A percentile compares a stretch with the other conserved stretches of the same genome.
Evolutionary conservation across 2,113 vertebrate genomes (phyloP).

Genomic region (Oryctolagus cuniculus): mOryCun1.1 NC_091440.1:80914501-80915000

Average conservation of each 20-base stretch:
- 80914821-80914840: neutral
- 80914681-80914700: neutral
- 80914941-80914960: neutral
- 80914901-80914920: neutral
- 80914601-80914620: neutral
- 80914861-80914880: neutral
- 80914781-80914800: neutral
- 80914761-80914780: neutral
- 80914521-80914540: neutral
- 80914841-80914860: neutral
- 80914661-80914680: neutral
- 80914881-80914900: neutral
- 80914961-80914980: neutral
- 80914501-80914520: neutral
- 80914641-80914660: neutral
- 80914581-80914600: neutral
- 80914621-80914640: neutral
- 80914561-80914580: neutral
- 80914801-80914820: neutral
- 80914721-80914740: neutral
- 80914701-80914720: neutral
- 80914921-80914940: constrained; percentile 9
- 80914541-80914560: neutral
- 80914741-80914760: neutral
- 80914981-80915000: neutral